Percentiles rank a stretch among this genome's conserved stretches.
phyloP scores from a whole-genome alignment of 2,797 vertebrate genomes.

The Petrocephalus sullivani region DNA sequence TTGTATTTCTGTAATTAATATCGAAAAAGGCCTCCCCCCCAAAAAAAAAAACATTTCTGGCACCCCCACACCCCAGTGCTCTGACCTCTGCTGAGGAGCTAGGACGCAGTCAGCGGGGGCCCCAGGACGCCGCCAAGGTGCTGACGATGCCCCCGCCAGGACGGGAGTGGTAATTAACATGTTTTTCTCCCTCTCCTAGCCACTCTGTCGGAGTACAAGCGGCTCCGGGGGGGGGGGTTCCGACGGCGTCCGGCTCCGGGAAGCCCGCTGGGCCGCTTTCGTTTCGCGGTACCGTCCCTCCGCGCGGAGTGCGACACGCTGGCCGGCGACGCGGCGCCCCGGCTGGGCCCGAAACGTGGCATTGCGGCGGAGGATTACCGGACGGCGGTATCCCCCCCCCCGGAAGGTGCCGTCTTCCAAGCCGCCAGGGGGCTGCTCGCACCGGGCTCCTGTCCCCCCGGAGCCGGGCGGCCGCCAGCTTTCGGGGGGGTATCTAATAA shows the following conservation, averaged over 20 bases:
- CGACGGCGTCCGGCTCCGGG: neutral
- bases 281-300: neutral
- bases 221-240: neutral
- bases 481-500: neutral
- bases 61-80: constrained; percentile 13
- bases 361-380: neutral
- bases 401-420: neutral
- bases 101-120: constrained; percentile 29
- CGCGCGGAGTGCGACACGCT: neutral
- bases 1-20: constrained; percentile 47
- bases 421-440: neutral
- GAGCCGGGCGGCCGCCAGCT: neutral
- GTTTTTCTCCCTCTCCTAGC: neutral
- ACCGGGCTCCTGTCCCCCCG: neutral
- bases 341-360: neutral
- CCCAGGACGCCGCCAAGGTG: neutral
- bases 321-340: neutral
- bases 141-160: neutral
- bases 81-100: constrained; percentile 30
- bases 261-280: neutral
- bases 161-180: neutral
- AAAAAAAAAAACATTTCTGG: neutral
- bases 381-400: neutral
- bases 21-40: constrained; percentile 26
- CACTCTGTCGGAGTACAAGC: neutral